Evolutionary conservation across 2,797 vertebrate species (phyloP), one percentile per base, ranked within the genome.

Genomic region (Enteromius viviparus): DNA sequence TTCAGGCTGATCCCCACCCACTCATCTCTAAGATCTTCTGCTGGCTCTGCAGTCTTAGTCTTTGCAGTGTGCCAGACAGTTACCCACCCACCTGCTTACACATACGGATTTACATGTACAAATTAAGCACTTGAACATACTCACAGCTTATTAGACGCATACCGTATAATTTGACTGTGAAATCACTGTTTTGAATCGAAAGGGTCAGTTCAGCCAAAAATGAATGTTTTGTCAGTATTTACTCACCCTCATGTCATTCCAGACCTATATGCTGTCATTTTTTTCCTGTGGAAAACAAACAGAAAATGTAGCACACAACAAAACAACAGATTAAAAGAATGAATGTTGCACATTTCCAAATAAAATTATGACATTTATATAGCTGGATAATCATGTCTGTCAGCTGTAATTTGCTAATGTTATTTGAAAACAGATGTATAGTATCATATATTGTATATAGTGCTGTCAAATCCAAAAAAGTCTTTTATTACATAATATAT

Each of bases 21-120:
- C 78, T 81, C 83, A 85, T 86, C 83, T 49, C 53, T 55, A 78
- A 69, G 85, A 88, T 85, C 83, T 86, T 88, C 85, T 90, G 86
- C 87, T 85, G 77, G 77, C 87, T 88, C 79, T 81, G 80, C 83
- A 82, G 37, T 87, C 81, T 66, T 74, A 65, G 76, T 83, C 76
- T 76, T 80, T 60, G 53, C 79, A 78, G 70, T 81, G 76, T 81
- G 53, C 65, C 55, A 84, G 64, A 87, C 53, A 49, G 6, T 26
- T 62, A 65, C 60, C 75, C 72, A 76, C 76, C 29, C 74, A 55
- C 81, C 42, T 77, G 34, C 65, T 75, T 78, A 76, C 72, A 78
- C 75, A 86, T 51, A 84, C 29, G 29, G 76, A 72, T 86, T 78
- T 82, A 86, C 84, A 82, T 69, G 87, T 49, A 85, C 37, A 87